phyloP scores from a whole-genome alignment of 1,140 invertebrate genomes.

The Xylocopa sonorina region DNA sequence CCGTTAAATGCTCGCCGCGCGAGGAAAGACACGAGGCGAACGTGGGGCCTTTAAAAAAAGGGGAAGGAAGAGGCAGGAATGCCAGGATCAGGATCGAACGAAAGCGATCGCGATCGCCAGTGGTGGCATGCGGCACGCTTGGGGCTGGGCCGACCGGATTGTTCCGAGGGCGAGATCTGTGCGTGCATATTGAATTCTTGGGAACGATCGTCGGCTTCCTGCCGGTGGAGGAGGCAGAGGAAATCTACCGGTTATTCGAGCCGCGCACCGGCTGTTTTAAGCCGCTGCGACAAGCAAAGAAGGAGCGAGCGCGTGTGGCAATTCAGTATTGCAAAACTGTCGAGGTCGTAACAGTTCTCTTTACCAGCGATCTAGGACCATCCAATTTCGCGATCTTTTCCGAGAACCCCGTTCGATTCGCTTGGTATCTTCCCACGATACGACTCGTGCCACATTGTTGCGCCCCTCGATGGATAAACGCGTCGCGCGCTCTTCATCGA shows the following conservation, averaged over 20 bases:
- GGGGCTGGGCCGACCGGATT: not conserved
- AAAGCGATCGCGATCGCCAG: too few relatives aligned
- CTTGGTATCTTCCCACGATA: too few relatives aligned
- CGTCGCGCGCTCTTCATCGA: too few relatives aligned
- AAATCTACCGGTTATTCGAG: slow-evolving; percentile 58
- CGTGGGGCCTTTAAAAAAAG: too few relatives aligned
- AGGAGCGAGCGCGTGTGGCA: slow-evolving; percentile 70
- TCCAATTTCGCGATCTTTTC: not conserved
- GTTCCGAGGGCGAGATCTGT: slow-evolving; percentile 53
- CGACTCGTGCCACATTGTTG: too few relatives aligned
- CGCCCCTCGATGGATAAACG: too few relatives aligned
- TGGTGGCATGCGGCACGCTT: too few relatives aligned
- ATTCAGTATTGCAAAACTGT: slow-evolving; percentile 70
- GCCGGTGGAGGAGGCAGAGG: slow-evolving; percentile 43
- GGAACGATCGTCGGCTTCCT: slow-evolving; percentile 52
- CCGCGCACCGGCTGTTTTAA: slow-evolving; percentile 33
- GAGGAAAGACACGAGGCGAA: not conserved
- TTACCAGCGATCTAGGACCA: not conserved
- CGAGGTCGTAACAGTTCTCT: slow-evolving; percentile 65
- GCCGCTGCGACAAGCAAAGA: slow-evolving; percentile 59
- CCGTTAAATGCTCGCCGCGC: not conserved
- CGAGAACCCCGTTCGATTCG: not conserved
- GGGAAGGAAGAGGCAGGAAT: too few relatives aligned
- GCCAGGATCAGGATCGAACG: too few relatives aligned
- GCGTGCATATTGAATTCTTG: slow-evolving; percentile 50